These are phyloP conservation scores for Cheilosia vulpina DNA, from an alignment of 2,888 invertebrate species.

Conservation along the genomic window DNA sequence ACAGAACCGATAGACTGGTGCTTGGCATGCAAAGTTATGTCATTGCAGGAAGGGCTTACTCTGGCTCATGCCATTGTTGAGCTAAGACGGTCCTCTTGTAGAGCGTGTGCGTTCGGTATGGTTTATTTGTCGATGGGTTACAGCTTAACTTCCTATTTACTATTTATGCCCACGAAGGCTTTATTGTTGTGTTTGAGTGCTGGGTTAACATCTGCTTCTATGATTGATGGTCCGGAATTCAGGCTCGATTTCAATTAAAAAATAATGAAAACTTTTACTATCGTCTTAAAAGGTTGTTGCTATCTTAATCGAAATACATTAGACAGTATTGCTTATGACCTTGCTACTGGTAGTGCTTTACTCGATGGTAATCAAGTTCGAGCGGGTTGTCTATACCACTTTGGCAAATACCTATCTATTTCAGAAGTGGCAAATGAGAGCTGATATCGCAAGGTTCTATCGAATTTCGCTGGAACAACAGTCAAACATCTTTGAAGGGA, in stretches of 20 bases:
- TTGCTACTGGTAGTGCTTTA: constrained; percentile 1
- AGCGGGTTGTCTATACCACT: not conserved
- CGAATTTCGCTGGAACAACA: no score
- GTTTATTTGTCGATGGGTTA: not conserved
- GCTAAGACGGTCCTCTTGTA: not conserved
- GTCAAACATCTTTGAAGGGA: no score
- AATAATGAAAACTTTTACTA: constrained; percentile 7
- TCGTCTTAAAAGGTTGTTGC: constrained; percentile 3
- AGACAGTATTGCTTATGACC: constrained; percentile 19
- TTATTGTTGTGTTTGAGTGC: not conserved
- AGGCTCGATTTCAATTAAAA: not conserved
- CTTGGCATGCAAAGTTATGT: constrained; percentile 65
- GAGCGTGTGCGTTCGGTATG: not conserved
- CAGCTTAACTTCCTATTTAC: not conserved
- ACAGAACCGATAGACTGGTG: constrained; percentile 56
- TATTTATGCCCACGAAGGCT: not conserved
- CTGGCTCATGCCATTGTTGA: constrained; percentile 27
- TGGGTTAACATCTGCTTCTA: not conserved
- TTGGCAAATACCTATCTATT: not conserved
- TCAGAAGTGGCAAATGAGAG: not conserved
- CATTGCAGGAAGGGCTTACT: constrained; percentile 50
- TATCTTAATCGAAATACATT: constrained; percentile 33
- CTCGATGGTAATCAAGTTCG: not conserved
- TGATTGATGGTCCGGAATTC: constrained; percentile 17
- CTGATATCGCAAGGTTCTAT: no score